Percentiles rank a stretch among this genome's conserved stretches.
Conservation (phyloP, 2,797 vertebrate genomes). For the Falco cherrug region DNA sequence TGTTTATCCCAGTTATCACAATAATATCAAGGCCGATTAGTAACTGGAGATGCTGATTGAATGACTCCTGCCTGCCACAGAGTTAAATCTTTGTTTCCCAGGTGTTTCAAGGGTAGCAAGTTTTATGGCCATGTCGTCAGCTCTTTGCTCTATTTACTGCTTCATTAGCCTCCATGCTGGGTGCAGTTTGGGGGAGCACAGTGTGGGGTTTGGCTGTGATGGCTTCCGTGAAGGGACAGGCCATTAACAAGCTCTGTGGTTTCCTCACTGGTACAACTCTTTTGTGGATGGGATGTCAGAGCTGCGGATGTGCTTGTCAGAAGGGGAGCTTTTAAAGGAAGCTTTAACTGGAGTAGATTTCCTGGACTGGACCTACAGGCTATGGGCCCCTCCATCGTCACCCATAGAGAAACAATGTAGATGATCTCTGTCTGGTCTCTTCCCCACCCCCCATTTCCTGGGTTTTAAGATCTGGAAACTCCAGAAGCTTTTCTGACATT, state of each 20-base stretch:
- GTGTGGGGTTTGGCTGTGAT: background rate
- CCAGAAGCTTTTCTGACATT: background rate
- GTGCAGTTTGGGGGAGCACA: background rate
- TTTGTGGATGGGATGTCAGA: background rate
- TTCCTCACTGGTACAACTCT: background rate
- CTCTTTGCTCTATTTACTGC: slow-evolving; percentile 16
- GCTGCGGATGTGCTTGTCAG: background rate
- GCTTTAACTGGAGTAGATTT: background rate
- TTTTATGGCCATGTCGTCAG: background rate
- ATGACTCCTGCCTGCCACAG: background rate
- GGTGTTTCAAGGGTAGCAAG: background rate
- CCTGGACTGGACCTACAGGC: background rate
- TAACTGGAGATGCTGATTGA: background rate
- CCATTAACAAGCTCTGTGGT: background rate
- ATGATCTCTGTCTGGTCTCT: background rate
- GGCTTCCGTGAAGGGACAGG: background rate
- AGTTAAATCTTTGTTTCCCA: background rate
- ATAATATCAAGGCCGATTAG: background rate
- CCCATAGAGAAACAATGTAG: background rate
- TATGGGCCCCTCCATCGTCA: fast-evolving
- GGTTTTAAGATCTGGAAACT: background rate
- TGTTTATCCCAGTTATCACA: background rate
- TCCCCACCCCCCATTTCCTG: background rate
- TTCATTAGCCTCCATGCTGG: background rate
- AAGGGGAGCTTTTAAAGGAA: background rate